Percentiles rank a stretch among this genome's conserved stretches.
Conservation (phyloP, 2,797 vertebrate genomes). For the Tolypeutes matacus region DNA sequence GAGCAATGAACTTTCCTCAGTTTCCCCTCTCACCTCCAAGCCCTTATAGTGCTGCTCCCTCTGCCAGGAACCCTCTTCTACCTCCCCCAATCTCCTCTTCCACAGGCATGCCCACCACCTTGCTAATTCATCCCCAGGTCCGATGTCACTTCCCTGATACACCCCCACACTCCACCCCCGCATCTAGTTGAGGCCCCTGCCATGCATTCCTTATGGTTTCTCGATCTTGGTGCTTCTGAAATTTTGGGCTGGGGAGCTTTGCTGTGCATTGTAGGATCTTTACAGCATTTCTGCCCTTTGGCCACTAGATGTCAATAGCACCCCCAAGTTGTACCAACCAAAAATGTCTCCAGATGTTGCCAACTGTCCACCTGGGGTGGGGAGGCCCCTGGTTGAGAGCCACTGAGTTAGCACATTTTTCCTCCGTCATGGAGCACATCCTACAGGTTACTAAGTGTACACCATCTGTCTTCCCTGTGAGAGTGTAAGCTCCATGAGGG, state of each 20-base stretch:
- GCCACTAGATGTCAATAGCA: not conserved
- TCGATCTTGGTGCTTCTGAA: not conserved
- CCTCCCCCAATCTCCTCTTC: not conserved
- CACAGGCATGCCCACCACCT: not conserved
- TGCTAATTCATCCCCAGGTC: not conserved
- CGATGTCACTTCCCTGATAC: not conserved
- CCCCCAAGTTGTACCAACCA: too few species aligned
- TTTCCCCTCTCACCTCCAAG: not conserved
- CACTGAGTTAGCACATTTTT: not conserved
- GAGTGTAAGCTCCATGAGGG: not conserved
- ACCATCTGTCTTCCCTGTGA: not conserved
- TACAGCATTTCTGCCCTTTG: not conserved
- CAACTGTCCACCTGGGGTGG: not conserved
- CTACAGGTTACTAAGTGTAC: not conserved
- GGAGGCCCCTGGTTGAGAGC: not conserved
- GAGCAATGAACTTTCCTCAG: not conserved
- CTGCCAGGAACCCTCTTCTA: not conserved
- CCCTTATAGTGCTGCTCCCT: not conserved
- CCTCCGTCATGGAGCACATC: not conserved
- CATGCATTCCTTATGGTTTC: not conserved
- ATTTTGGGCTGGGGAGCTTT: not conserved
- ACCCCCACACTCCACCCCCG: not conserved
- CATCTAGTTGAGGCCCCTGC: not conserved
- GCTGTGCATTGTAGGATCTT: too few species aligned
- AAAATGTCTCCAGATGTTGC: not conserved